Conservation (phyloP, 1,140 invertebrate genomes). For the Drosophila arawakana region DNA sequence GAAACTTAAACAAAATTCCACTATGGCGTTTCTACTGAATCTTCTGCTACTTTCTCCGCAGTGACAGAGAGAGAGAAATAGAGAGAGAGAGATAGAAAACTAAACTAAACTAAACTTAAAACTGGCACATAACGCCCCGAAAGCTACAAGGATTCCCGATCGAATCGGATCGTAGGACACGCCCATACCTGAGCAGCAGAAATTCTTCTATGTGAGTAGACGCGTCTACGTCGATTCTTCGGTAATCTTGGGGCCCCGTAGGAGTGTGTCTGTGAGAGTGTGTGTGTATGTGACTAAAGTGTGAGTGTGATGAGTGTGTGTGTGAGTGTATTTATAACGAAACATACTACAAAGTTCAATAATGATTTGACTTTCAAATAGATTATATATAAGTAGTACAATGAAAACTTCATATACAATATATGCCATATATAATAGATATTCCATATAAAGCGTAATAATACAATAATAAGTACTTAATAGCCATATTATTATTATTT, state of each 20-base stretch:
- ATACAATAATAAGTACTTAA: conserved; percentile 72
- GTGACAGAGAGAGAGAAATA: background rate
- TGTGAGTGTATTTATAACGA: conserved; percentile 67
- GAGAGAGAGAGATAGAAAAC: conserved; percentile 40
- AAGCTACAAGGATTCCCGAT: conserved; percentile 24
- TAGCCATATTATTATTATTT: conserved; percentile 58
- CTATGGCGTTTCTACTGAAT: conserved; percentile 61
- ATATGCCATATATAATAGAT: conserved; percentile 75
- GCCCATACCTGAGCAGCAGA: conserved; percentile 80
- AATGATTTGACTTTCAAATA: conserved; percentile 64
- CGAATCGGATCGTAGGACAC: conserved; percentile 44
- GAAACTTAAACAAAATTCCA: conserved; percentile 83
- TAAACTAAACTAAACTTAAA: conserved; percentile 67
- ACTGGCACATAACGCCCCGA: conserved; percentile 38
- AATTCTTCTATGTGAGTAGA: conserved; percentile 79
- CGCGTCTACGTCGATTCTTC: conserved; percentile 46
- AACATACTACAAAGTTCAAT: conserved; percentile 80
- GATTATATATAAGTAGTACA: conserved; percentile 79
- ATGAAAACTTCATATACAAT: conserved; percentile 81
- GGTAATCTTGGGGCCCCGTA: conserved; percentile 13
- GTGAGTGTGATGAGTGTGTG: conserved; percentile 40
- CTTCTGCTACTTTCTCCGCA: background rate
- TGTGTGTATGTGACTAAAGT: conserved; percentile 44
- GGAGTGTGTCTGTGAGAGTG: conserved; percentile 39
- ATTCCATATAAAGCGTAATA: conserved; percentile 71